Evolutionary conservation across 2,888 invertebrate species (phyloP).

Genomic region (Trichopoda pennipes): DNA sequence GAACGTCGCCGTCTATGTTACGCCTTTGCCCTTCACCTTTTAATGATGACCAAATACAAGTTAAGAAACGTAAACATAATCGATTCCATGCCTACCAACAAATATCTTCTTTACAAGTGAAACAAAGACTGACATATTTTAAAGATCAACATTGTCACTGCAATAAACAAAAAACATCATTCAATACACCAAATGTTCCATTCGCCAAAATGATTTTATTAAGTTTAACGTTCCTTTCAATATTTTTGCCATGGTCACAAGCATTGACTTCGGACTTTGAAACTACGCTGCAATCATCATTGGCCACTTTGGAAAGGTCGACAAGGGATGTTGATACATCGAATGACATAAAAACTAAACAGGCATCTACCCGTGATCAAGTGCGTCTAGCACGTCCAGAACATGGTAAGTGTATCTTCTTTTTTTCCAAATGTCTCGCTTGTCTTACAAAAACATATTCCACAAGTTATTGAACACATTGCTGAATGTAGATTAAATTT

Average conservation of each 20-base stretch:
- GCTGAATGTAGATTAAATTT: too few species aligned
- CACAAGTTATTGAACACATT: too few species aligned
- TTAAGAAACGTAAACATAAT: not conserved
- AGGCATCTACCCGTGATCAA: constrained; percentile 35
- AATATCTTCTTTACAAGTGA: constrained; percentile 25
- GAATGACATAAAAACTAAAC: constrained; percentile 1
- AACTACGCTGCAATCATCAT: constrained; percentile 65
- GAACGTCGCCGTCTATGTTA: constrained; percentile 1
- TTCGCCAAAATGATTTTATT: constrained; percentile 61
- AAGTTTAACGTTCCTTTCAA: constrained; percentile 70
- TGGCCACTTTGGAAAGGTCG: constrained; percentile 42
- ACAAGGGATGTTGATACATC: constrained; percentile 47
- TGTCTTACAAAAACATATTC: too few species aligned
- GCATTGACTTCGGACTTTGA: constrained; percentile 58
- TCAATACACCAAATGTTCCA: constrained; percentile 32
- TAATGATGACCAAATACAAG: not conserved
- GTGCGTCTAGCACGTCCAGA: constrained; percentile 71
- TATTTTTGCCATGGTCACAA: constrained; percentile 72
- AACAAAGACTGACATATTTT: constrained; percentile 62
- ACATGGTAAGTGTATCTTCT: constrained; percentile 72
- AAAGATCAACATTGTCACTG: constrained; percentile 53
- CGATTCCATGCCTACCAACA: constrained; percentile 36
- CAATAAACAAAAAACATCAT: constrained; percentile 35
- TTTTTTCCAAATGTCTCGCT: too few species aligned
- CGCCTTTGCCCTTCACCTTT: constrained; percentile 25